phyloP scores from a whole-genome alignment of 2,797 vertebrate species.

The Apogon talboti region DNA sequence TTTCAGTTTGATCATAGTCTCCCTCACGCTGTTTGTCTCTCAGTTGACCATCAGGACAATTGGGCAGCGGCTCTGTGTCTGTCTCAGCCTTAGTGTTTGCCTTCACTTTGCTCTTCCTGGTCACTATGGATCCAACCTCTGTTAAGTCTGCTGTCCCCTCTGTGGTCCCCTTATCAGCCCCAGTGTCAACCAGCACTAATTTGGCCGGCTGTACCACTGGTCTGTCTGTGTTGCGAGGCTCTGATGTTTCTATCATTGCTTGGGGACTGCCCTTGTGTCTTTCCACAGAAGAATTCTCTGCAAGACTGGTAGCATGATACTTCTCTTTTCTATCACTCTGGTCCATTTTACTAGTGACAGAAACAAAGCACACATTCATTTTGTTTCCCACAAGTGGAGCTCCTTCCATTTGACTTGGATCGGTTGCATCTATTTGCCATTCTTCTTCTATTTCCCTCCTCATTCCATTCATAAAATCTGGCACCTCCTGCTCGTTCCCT shows the following conservation, averaged over 20 bases:
- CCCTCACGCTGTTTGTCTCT: slow-evolving; percentile 1
- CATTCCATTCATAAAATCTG: not conserved
- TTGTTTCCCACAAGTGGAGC: not conserved
- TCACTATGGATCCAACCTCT: slow-evolving; percentile 13
- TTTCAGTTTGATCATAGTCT: not conserved
- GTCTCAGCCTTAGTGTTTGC: slow-evolving; percentile 6
- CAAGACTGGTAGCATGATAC: not conserved
- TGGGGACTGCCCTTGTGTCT: slow-evolving; percentile 2
- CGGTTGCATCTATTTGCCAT: not conserved
- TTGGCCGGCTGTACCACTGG: not conserved
- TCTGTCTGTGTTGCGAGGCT: not conserved
- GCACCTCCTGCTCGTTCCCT: not conserved
- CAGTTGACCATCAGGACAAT: slow-evolving; percentile 15
- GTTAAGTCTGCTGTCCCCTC: not conserved
- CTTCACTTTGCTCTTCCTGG: not conserved
- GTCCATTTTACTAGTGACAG: not conserved
- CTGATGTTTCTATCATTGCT: slow-evolving; percentile 15
- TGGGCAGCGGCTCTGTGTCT: not conserved
- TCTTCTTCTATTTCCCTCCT: not conserved
- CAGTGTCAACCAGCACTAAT: not conserved
- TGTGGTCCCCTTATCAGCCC: not conserved
- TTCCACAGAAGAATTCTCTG: not conserved
- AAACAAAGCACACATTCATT: not conserved
- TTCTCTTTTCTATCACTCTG: slow-evolving; percentile 1
- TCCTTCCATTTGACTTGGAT: slow-evolving; percentile 4